Conservation (phyloP, 1,140 invertebrate species). For the Pectinophora gossypiella region DNA sequence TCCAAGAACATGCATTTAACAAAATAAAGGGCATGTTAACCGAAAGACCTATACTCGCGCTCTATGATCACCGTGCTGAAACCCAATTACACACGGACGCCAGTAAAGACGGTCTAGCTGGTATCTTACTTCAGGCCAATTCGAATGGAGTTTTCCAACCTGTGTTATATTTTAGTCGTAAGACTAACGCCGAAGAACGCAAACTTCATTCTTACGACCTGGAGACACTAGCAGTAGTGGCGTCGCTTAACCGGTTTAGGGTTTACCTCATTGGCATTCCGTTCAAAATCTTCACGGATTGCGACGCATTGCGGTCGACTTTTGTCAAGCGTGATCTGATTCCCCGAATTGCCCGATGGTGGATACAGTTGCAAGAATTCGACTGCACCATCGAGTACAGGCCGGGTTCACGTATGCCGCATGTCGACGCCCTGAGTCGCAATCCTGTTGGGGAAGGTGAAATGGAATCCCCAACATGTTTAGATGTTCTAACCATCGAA, state of each 20-base stretch:
- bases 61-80: constrained; percentile 1
- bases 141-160: neutral
- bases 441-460: neutral
- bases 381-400: constrained; percentile 34
- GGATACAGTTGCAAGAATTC: constrained; percentile 28
- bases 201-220: neutral
- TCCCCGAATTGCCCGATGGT: neutral
- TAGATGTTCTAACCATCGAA: too few relatives aligned
- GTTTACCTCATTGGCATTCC: neutral
- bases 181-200: neutral
- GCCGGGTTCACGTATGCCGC: constrained; percentile 29
- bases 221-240: constrained; percentile 1
- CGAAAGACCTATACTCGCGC: neutral
- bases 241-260: neutral
- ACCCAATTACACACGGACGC: constrained; percentile 2
- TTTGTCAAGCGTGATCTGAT: neutral
- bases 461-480: neutral
- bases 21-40: neutral
- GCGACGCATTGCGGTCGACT: neutral
- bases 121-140: neutral
- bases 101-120: neutral
- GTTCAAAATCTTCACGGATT: neutral
- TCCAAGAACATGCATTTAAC: constrained; percentile 23
- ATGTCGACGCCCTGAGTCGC: neutral
- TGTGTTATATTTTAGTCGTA: constrained; percentile 1